These are phyloP conservation scores for Sebastes nivosus DNA, from an alignment of 2,797 vertebrate species.

Conservation along the genomic window DNA sequence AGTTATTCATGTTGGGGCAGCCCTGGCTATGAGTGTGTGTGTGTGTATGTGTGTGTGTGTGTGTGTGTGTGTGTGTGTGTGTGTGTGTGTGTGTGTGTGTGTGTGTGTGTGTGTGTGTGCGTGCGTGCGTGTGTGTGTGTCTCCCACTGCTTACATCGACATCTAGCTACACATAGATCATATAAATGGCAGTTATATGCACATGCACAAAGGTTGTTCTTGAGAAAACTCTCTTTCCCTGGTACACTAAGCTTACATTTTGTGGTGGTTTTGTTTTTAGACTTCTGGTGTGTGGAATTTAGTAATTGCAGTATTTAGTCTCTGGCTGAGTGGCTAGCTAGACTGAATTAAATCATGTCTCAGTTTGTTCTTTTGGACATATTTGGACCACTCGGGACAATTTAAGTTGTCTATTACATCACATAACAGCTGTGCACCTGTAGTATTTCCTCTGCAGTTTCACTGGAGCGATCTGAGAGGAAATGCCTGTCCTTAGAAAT, in stretches of 20 bases:
- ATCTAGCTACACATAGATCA: conserved; percentile 41
- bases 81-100: neutral
- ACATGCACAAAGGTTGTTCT: conserved; percentile 18
- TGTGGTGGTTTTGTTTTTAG: conserved; percentile 38
- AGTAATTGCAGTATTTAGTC: conserved; percentile 57
- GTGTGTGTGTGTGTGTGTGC: neutral
- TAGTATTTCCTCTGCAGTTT: conserved; percentile 29
- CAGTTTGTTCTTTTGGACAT: conserved; percentile 15
- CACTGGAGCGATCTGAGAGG: conserved; percentile 25
- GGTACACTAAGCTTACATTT: conserved; percentile 29
- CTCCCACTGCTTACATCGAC: conserved; percentile 48
- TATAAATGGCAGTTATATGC: conserved; percentile 2
- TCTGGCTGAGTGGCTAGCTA: conserved; percentile 18
- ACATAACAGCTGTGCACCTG: conserved; percentile 32
- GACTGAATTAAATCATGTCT: conserved; percentile 41
- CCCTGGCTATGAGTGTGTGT: neutral
- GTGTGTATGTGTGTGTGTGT: neutral
- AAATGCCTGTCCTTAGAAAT: conserved; percentile 25
- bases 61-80: neutral
- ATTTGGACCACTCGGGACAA: conserved; percentile 26
- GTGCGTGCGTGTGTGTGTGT: neutral
- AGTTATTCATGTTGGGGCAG: conserved; percentile 39
- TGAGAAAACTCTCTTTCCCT: conserved; percentile 16
- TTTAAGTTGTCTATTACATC: conserved; percentile 34
- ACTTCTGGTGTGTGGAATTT: conserved; percentile 30